Evolutionary conservation across 2,888 invertebrate species (phyloP).

Genomic region (Aquatica leii): DNA sequence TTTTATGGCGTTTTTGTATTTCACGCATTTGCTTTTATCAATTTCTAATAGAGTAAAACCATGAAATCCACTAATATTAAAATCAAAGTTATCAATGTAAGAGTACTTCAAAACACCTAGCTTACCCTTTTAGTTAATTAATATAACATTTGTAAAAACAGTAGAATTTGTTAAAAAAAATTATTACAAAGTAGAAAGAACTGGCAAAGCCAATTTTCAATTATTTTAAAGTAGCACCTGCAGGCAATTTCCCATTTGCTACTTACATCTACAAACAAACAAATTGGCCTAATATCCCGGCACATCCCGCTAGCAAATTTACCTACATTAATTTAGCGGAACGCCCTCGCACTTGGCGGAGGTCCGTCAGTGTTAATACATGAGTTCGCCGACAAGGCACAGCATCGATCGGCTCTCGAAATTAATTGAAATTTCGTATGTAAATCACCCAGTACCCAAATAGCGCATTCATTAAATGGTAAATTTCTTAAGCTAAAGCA

Average conservation of each 20-base stretch:
- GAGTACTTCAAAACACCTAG: too few relatives aligned
- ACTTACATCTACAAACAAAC: constrained; percentile 45
- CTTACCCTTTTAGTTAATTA: too few relatives aligned
- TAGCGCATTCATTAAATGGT: constrained; percentile 20
- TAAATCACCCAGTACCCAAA: constrained; percentile 35
- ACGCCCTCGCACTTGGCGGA: constrained; percentile 37
- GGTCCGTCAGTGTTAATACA: constrained; percentile 37
- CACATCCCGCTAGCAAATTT: constrained; percentile 45
- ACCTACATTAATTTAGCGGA: constrained; percentile 47
- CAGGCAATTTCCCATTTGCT: constrained; percentile 40
- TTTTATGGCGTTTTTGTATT: too few relatives aligned
- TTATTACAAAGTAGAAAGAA: constrained; percentile 17
- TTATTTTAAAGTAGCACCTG: constrained; percentile 30
- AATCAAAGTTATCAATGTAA: too few relatives aligned
- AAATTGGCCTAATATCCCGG: constrained; percentile 46
- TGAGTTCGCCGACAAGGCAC: constrained; percentile 34
- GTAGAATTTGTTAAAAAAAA: background rate
- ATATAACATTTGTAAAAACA: too few relatives aligned
- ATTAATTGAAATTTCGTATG: constrained; percentile 45
- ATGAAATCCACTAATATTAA: too few relatives aligned
- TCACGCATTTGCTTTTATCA: too few relatives aligned
- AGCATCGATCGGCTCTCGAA: constrained; percentile 35
- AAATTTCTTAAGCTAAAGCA: constrained; percentile 25
- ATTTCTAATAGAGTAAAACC: too few relatives aligned
- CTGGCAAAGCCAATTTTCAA: constrained; percentile 27